Percentiles rank a stretch among this genome's conserved stretches.
Evolutionary conservation across 2,797 vertebrate genomes (phyloP).

Genomic region (Enteromius mattozi): DNA sequence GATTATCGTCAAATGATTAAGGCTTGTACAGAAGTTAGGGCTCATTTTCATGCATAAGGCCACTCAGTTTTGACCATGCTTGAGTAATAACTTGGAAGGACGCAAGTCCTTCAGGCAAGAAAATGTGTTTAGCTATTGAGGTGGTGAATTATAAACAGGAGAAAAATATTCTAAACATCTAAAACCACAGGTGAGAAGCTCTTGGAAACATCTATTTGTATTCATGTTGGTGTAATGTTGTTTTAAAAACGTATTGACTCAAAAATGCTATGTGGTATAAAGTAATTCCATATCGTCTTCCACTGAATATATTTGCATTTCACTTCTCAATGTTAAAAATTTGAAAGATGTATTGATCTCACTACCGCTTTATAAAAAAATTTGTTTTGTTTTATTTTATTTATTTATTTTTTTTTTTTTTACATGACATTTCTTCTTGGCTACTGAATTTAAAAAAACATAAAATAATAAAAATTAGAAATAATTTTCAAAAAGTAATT

Average conservation of each 20-base stretch:
- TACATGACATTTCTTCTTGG: background rate
- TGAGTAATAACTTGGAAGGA: constrained; percentile 1
- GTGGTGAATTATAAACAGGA: background rate
- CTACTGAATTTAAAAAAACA: background rate
- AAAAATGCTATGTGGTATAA: background rate
- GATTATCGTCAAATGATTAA: constrained; percentile 46
- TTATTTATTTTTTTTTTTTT: background rate
- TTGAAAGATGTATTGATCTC: background rate
- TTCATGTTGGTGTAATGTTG: background rate
- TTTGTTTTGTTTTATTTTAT: background rate
- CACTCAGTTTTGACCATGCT: constrained; percentile 2
- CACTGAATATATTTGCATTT: background rate
- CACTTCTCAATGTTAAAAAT: background rate
- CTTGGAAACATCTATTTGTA: background rate
- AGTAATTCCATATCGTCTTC: background rate
- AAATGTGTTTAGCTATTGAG: background rate
- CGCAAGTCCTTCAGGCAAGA: background rate
- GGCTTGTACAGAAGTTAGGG: constrained; percentile 33
- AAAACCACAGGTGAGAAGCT: background rate
- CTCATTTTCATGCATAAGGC: constrained; percentile 12
- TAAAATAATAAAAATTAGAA: background rate
- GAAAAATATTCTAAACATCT: background rate
- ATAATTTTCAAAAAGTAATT: no score
- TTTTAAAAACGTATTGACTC: background rate
- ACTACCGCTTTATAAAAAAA: background rate